A percentile compares a stretch with the other conserved stretches of the same genome.
phyloP scores from a whole-genome alignment of 2,113 vertebrate species.

The Chitala chitala region DNA sequence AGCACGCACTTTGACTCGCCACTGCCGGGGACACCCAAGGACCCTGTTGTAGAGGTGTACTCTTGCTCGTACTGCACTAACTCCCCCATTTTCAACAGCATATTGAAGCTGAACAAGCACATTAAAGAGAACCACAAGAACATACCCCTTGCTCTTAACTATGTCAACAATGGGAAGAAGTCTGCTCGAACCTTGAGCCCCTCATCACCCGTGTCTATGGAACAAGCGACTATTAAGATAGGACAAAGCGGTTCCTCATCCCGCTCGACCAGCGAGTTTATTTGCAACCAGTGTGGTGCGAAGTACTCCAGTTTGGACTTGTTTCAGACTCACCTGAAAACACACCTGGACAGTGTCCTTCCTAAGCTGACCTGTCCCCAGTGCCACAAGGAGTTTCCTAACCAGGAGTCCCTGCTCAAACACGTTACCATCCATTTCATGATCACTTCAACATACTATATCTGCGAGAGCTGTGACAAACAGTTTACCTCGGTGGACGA shows the following conservation, averaged over 20 bases:
- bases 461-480: slow-evolving; percentile 98
- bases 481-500: slow-evolving; percentile 98
- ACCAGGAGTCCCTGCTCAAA: slow-evolving; percentile 92
- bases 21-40: slow-evolving; percentile 84
- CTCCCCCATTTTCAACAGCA: slow-evolving; percentile 95
- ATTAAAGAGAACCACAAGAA: slow-evolving; percentile 99
- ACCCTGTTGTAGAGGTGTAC: slow-evolving; percentile 94
- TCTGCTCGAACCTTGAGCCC: slow-evolving; percentile 85
- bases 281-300: slow-evolving; percentile 93
- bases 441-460: slow-evolving; percentile 97
- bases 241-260: slow-evolving; percentile 80
- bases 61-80: slow-evolving; percentile 98
- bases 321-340: slow-evolving; percentile 96
- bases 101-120: slow-evolving; percentile 94
- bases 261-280: slow-evolving; percentile 80
- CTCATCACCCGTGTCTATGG: slow-evolving; percentile 83
- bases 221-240: slow-evolving; percentile 67
- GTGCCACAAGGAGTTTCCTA: slow-evolving; percentile 98
- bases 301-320: slow-evolving; percentile 89
- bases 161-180: slow-evolving; percentile 94
- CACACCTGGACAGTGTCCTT: slow-evolving; percentile 86
- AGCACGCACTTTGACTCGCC: slow-evolving; percentile 92
- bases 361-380: slow-evolving; percentile 93
- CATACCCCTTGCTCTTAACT: slow-evolving; percentile 94
- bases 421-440: slow-evolving; percentile 97